Evolutionary conservation across 2,797 vertebrate genomes (phyloP), one percentile per base, ranked within the genome.

Genomic region (Malurus splendens): DNA sequence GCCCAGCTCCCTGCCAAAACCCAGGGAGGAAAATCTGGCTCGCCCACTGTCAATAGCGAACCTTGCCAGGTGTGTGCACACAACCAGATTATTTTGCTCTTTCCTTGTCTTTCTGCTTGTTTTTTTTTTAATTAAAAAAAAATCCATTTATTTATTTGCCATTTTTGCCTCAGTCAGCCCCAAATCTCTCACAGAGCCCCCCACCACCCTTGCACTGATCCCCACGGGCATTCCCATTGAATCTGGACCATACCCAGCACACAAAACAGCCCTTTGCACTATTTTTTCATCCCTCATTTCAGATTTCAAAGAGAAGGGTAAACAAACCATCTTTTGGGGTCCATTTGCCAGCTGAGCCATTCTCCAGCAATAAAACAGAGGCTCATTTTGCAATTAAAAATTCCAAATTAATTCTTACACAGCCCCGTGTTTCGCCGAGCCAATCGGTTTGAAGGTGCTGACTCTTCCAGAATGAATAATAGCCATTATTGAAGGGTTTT

Each of bases 401-500:
- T 36, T 36, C 36, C 36, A 36, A 36, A 36, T 36, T 36, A 36
- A 61, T 80, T 65, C 79, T 79, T 70, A 67, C 77, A 79, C 56
- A 76, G 36, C 36, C 27, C 54, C 9, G 24, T 14, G 42, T 27
- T 80, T 73, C 42, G 27, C 68, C 74, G 48, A 93, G 86, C 68
- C 72, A 32, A 85, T 61, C 30, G 0, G 42, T 82, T 55, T 30
- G 72, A 42, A 78, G 61, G 44, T 52, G 51, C 65, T 18, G 60
- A 51, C 57, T 51, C 47, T 56, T 61, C 64, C 36, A 0, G 27
- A 50, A 78, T 70, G 52, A 88, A 74, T 51, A 92, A 91, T 93
- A 76, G 68, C 24, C 78, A 95, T 93, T 95, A 86, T 88, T 91
- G 64, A 74, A 27, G 47, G 2, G 25, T 47, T 30, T 27, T 39